These are phyloP conservation scores for Therioaphis trifolii DNA, from an alignment of 2,888 invertebrate genomes.

Conservation along the genomic window DNA sequence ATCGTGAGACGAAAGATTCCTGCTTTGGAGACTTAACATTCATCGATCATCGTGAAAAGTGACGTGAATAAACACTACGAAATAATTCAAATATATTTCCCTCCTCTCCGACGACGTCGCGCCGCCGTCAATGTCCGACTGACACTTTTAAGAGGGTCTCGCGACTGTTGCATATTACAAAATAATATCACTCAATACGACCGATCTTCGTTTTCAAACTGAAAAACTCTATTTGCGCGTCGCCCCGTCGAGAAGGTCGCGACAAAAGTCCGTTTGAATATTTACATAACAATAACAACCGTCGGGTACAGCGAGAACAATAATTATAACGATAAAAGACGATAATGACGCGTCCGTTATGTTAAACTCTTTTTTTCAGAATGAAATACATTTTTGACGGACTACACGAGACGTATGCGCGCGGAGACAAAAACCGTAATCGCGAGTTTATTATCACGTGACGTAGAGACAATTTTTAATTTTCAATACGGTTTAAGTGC, in stretches of 20 bases:
- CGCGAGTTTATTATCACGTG: too few relatives aligned
- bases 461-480: too few relatives aligned
- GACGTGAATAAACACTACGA: not conserved
- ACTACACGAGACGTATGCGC: too few relatives aligned
- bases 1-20: not conserved
- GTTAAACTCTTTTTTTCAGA: too few relatives aligned
- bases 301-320: too few relatives aligned
- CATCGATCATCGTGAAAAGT: constrained; percentile 23
- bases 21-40: not conserved
- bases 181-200: not conserved
- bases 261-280: not conserved
- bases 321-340: too few relatives aligned
- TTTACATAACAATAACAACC: too few relatives aligned
- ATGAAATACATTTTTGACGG: not conserved
- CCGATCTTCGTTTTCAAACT: not conserved
- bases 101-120: not conserved
- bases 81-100: not conserved
- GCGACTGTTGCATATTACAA: not conserved
- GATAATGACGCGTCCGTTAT: too few relatives aligned
- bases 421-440: too few relatives aligned
- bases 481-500: too few relatives aligned
- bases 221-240: not conserved
- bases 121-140: not conserved
- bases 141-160: not conserved
- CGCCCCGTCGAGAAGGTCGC: too few relatives aligned